Base-by-base conservation (phyloP, 1,140 invertebrate genomes). In the Diorhabda elongata region DNA sequence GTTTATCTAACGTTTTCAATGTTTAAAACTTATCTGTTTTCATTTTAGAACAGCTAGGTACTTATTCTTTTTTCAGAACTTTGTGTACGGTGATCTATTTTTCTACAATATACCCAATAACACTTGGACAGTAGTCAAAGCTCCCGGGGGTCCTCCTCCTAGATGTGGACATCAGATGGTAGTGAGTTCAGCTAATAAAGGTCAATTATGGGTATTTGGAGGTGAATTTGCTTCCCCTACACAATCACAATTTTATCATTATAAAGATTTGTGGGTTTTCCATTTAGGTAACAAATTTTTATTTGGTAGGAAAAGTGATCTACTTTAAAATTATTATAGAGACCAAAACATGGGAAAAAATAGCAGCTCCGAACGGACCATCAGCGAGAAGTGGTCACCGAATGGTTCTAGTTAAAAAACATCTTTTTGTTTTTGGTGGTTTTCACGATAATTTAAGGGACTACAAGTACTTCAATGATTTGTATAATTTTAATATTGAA, bases 241-340 rank as follows among this genome's bases (percentile, higher is more conserved):
- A 0, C 93, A 97, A 77, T 90, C 91, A 44, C 95, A 97, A 80
- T 98, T 97, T 81, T 92, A 96, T 81, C 96, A 98, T 80, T 98
- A 96, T 78, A 91, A 90, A 81, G 95, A 98, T 81, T 83, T 98
- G 0, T 98, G 95, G 95, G 87, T 94, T 26, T 94, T 89, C 78
- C 89, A 91, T 78, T 67, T 88, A 0, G 62, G 42, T 61, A 80
- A 52, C n/a, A n/a, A 8, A 52, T 8, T 6, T 52, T 52, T 52
- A 52, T n/a, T 26, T 26, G 26, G 26, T 26, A 26, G 26, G 1
- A 26, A 26, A 26, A 26, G 26, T 26, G 26, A 26, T 26, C 26
- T 26, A 26, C 26, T 26, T 26, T 26, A 26, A 26, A 26, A 8
- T 52, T n/a, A n/a, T 52, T 52, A 8, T 92, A 4, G 86, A 86